Evolutionary conservation across 1,140 invertebrate species (phyloP).

Genomic region (Drosophila willistoni): DNA sequence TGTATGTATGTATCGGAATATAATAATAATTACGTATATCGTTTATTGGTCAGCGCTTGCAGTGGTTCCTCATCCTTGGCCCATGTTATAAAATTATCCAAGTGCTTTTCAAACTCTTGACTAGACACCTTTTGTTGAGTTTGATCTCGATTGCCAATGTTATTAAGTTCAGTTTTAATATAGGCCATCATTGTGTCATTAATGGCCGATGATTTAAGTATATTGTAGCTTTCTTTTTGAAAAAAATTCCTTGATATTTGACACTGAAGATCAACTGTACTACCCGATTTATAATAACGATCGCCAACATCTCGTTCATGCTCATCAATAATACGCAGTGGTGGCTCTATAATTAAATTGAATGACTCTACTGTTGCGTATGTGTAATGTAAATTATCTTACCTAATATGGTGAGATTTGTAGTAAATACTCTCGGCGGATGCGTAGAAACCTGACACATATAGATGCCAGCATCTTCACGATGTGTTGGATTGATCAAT

Average conservation of each 20-base stretch:
- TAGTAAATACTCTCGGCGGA: slow-evolving; percentile 88
- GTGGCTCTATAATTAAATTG: slow-evolving; percentile 84
- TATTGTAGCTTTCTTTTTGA: slow-evolving; percentile 64
- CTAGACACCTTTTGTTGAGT: slow-evolving; percentile 75
- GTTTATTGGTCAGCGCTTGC: slow-evolving; percentile 55
- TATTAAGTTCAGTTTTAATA: slow-evolving; percentile 60
- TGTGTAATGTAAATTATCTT: slow-evolving; percentile 41
- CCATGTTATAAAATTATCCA: slow-evolving; percentile 83
- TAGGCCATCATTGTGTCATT: slow-evolving; percentile 21
- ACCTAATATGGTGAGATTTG: slow-evolving; percentile 87
- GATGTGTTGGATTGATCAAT: slow-evolving; percentile 89
- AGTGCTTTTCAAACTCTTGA: slow-evolving; percentile 79
- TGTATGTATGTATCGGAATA: neutral
- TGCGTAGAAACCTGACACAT: slow-evolving; percentile 94
- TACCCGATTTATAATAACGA: slow-evolving; percentile 89
- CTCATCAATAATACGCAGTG: slow-evolving; percentile 88
- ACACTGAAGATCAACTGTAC: slow-evolving; percentile 88
- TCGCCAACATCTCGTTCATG: slow-evolving; percentile 87
- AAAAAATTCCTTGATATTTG: slow-evolving; percentile 83
- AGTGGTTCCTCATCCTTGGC: slow-evolving; percentile 78
- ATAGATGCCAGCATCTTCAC: slow-evolving; percentile 90
- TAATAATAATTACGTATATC: slow-evolving; percentile 69
- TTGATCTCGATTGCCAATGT: slow-evolving; percentile 71
- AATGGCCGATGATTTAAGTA: slow-evolving; percentile 60
- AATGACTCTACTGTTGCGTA: too few relatives aligned